Base-by-base conservation (phyloP, 1,140 invertebrate genomes). In the Diprion similis region DNA sequence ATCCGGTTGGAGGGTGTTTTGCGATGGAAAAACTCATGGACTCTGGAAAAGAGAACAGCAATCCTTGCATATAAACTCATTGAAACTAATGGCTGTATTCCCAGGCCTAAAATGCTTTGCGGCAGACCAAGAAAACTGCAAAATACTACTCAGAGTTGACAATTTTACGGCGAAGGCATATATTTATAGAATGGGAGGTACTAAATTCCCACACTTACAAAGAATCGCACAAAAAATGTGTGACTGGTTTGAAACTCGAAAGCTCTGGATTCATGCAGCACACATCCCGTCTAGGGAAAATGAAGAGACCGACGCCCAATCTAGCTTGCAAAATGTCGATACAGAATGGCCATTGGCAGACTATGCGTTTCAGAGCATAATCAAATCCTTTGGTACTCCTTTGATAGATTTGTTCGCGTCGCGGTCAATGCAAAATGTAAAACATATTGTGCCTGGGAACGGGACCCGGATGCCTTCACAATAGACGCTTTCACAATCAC, bases 161-260 rank as follows among this genome's bases (percentile, higher is more conserved):
- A 86, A 87, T 69, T 86, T 78, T 0, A 86, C 83, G 6, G 85
- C 85, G 0, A 80, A 86, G 15, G 78, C 81, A 13, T 83, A 85
- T 48, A 78, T 85, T n/a, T 85, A 86, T 71, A 67, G 77, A 18
- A 81, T 81, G 78, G 78, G 81, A 13, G 80, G 84, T 19, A 68
- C 84, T 70, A 77, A 81, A 74, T 81, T 75, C 45, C 80, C 79
- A 0, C 75, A 84, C 47, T 70, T 86, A 51, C 81, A 79, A 67
- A n/a, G 70, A n/a, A 13, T 86, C 18, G 17, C 78, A 24, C 74
- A 75, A 64, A 1, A 64, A 1, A 83, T 85, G 46, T 84, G 82
- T 83, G 80, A 83, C 70, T 86, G 81, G 81, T 81, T 79, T 69
- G 82, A 85, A 73, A 24, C 47, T 7, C 75, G 78, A 17, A 75